Percentiles rank a stretch among this genome's conserved stretches.
These are phyloP conservation scores for Platysteira castanea DNA, from an alignment of 2,113 vertebrate genomes.

Conservation along the genomic window DNA sequence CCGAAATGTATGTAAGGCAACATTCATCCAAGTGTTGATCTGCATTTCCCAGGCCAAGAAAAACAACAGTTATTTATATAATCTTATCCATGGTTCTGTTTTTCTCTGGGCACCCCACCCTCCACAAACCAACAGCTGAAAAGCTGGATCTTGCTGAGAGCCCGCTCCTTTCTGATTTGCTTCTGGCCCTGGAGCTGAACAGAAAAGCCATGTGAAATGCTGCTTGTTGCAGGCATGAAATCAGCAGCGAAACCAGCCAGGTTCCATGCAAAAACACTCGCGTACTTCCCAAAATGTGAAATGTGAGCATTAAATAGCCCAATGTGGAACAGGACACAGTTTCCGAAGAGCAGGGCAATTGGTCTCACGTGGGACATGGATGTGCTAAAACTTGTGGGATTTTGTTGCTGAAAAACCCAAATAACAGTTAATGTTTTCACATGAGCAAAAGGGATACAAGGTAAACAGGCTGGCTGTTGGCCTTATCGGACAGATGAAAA, in stretches of 20 bases:
- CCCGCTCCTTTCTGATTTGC: background rate
- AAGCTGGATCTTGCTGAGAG: slow-evolving; percentile 59
- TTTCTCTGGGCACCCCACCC: slow-evolving; percentile 72
- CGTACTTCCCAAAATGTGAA: background rate
- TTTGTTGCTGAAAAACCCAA: background rate
- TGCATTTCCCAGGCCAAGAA: slow-evolving; percentile 70
- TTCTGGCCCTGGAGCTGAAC: background rate
- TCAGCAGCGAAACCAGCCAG: background rate
- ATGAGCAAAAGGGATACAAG: background rate
- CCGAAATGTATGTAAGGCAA: slow-evolving; percentile 74
- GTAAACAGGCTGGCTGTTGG: background rate
- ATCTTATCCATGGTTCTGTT: slow-evolving; percentile 78
- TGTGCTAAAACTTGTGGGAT: background rate
- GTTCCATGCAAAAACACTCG: background rate
- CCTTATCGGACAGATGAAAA: background rate
- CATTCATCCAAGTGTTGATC: slow-evolving; percentile 81
- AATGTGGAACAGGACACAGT: background rate
- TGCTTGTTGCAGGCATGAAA: slow-evolving; percentile 4
- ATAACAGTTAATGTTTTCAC: background rate
- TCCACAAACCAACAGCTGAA: slow-evolving; percentile 64
- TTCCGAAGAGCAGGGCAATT: background rate
- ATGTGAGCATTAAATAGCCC: background rate
- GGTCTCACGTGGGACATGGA: accelerated
- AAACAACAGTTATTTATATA: slow-evolving; percentile 82
- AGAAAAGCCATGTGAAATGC: background rate